Percentiles rank a stretch among this genome's conserved stretches.
Conservation (phyloP, 1,140 invertebrate species). For the Achroia grisella region DNA sequence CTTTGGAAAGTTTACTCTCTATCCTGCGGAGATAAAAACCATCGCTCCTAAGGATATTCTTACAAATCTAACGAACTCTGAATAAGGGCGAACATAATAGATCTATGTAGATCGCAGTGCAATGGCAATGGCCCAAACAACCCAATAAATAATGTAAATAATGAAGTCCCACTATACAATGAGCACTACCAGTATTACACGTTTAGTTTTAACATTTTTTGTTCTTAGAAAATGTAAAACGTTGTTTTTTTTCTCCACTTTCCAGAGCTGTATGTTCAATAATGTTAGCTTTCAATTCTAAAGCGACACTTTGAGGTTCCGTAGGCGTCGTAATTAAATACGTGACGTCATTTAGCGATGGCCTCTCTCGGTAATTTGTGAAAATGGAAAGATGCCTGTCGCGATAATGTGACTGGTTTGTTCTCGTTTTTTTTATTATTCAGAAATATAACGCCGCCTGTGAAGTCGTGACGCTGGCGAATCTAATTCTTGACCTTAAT, state of each 20-base stretch:
- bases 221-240: too few relatives aligned
- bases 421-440: slow-evolving; percentile 15
- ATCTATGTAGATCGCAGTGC: too few relatives aligned
- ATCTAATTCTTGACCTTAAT: slow-evolving; percentile 8
- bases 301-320: slow-evolving; percentile 37
- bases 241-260: background rate
- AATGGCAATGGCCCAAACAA: too few relatives aligned
- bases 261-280: slow-evolving; percentile 10
- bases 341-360: slow-evolving; percentile 49
- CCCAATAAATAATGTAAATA: too few relatives aligned
- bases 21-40: too few relatives aligned
- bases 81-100: too few relatives aligned
- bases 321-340: slow-evolving; percentile 50
- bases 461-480: slow-evolving; percentile 5
- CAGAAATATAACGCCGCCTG: slow-evolving; percentile 12
- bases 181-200: too few relatives aligned
- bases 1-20: too few relatives aligned
- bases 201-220: too few relatives aligned
- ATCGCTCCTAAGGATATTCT: too few relatives aligned
- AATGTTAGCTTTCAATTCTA: slow-evolving; percentile 38
- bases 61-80: too few relatives aligned
- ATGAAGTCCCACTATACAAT: too few relatives aligned
- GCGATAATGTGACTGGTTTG: slow-evolving; percentile 19
- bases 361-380: slow-evolving; percentile 34
- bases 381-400: slow-evolving; percentile 32